Evolutionary conservation across 2,888 invertebrate species (phyloP).

Genomic region (Dicyrtomina minuta): DNA sequence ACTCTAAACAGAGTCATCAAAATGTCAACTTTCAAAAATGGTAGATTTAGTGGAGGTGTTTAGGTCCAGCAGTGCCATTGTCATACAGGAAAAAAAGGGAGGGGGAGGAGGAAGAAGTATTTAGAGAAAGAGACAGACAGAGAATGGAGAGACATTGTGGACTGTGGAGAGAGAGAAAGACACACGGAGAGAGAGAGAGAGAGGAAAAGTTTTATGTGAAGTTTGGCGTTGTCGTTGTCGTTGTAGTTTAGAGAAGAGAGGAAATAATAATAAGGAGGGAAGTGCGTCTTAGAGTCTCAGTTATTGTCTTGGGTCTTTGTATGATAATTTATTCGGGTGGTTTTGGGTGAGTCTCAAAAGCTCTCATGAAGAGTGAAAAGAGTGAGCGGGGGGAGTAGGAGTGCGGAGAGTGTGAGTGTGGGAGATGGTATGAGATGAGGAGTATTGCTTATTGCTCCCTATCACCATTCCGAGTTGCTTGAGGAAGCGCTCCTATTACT

Average conservation of each 20-base stretch:
- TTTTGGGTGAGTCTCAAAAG: slow-evolving; percentile 1
- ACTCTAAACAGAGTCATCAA: too few species aligned
- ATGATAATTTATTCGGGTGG: slow-evolving; percentile 21
- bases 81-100: neutral
- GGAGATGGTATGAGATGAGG: slow-evolving; percentile 2
- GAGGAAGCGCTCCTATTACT: slow-evolving; percentile 25
- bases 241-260: too few species aligned
- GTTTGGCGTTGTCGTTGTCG: too few species aligned
- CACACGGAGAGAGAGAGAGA: too few species aligned
- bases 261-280: slow-evolving; percentile 14
- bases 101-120: too few species aligned
- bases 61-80: too few species aligned
- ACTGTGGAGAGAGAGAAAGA: too few species aligned
- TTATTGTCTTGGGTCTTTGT: slow-evolving; percentile 25
- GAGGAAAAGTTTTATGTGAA: too few species aligned
- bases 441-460: slow-evolving; percentile 26
- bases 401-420: neutral
- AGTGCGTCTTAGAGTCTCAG: slow-evolving; percentile 3
- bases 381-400: neutral
- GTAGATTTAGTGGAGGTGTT: too few species aligned
- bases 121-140: too few species aligned
- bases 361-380: neutral
- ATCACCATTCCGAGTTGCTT: slow-evolving; percentile 24
- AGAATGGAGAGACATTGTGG: too few species aligned
- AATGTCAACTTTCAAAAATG: too few species aligned